Conservation (phyloP, 1,140 invertebrate genomes). For the Drosophila sechellia region DNA sequence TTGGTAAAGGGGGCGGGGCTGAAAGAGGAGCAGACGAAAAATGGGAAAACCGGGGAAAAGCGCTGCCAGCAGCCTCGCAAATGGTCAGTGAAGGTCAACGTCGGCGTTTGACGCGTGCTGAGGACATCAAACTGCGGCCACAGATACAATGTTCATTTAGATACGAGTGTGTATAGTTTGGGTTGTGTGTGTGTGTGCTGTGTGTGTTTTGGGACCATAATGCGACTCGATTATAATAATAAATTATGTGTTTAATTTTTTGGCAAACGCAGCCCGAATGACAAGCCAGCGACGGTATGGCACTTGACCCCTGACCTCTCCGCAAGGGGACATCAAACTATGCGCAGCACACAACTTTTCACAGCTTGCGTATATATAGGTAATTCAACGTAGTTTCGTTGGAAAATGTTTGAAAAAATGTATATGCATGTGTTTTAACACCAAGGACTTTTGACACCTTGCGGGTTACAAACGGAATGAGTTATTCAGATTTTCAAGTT, state of each 20-base stretch:
- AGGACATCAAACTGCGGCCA: conserved; percentile 29
- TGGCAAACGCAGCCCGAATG: conserved; percentile 33
- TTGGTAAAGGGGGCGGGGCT: no score
- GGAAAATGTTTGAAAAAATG: background rate
- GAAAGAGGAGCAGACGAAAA: conserved; percentile 11
- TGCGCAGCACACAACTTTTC: background rate
- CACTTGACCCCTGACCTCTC: conserved; percentile 19
- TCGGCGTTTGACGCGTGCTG: conserved; percentile 41
- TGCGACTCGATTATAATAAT: conserved; percentile 51
- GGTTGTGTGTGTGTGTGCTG: conserved; percentile 11
- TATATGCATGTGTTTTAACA: no score
- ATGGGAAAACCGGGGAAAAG: conserved; percentile 7
- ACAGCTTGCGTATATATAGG: background rate
- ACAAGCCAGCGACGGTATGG: conserved; percentile 10
- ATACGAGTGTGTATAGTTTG: background rate
- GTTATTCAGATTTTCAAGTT: no score
- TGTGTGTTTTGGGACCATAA: conserved; percentile 25
- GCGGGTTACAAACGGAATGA: no score
- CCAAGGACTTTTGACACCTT: no score
- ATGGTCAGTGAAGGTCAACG: conserved; percentile 68
- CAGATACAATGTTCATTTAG: conserved; percentile 17
- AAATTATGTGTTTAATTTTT: conserved; percentile 51
- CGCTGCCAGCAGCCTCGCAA: conserved; percentile 37
- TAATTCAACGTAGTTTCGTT: background rate
- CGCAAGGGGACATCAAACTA: background rate